phyloP scores from a whole-genome alignment of 1,140 invertebrate genomes.

The Vollenhovia emeryi region DNA sequence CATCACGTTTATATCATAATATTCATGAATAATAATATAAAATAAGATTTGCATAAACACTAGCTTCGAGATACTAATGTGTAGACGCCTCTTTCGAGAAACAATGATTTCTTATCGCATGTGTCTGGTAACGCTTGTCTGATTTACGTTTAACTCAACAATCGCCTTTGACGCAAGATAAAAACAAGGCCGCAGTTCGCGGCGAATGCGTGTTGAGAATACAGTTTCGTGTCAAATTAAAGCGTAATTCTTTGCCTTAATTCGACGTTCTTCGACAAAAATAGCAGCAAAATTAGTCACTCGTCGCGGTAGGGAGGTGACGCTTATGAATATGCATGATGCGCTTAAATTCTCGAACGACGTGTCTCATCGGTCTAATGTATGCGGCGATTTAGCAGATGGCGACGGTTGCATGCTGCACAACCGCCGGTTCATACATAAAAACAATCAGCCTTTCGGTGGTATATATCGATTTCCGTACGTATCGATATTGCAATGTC shows the following conservation, averaged over 20 bases:
- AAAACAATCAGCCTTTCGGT: slow-evolving; percentile 34
- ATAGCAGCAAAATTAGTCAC: slow-evolving; percentile 33
- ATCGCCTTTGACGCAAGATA: neutral
- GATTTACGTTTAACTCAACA: neutral
- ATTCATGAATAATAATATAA: neutral
- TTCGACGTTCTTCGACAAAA: neutral
- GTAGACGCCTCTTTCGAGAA: neutral
- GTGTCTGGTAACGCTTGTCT: neutral
- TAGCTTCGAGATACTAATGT: neutral
- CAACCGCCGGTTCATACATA: neutral
- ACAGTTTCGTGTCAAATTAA: neutral
- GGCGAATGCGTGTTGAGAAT: neutral
- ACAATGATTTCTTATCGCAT: slow-evolving; percentile 6
- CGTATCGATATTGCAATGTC: slow-evolving; percentile 15
- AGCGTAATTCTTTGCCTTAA: neutral
- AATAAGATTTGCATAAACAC: neutral
- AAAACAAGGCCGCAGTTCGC: neutral
- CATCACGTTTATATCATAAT: neutral
- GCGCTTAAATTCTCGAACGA: slow-evolving; percentile 42
- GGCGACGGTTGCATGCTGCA: neutral
- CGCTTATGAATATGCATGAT: slow-evolving; percentile 47
- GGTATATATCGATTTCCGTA: slow-evolving; percentile 2
- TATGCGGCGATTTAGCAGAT: slow-evolving; percentile 46
- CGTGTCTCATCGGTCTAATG: slow-evolving; percentile 44
- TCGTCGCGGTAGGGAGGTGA: slow-evolving; percentile 1